Base-by-base conservation (phyloP, 2,888 invertebrate genomes). In the Mimumesa dahlbomi region DNA sequence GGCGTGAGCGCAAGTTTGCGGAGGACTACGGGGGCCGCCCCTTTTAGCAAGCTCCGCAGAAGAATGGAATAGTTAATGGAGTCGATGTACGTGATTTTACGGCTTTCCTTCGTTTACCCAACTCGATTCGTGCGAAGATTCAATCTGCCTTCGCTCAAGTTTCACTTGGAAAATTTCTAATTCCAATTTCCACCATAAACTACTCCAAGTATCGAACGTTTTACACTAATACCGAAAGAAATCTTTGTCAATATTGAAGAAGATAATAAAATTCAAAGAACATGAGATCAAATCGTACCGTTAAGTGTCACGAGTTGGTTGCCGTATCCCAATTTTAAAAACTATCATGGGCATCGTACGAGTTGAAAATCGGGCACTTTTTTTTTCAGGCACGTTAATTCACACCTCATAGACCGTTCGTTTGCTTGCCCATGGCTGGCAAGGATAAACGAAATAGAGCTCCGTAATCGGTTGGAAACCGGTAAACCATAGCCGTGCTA, bases 311-410 rank as follows among this genome's bases (percentile, higher is more conserved):
- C n/a, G n/a, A n/a, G n/a, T n/a, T n/a, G n/a, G n/a, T n/a, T n/a
- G n/a, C n/a, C n/a, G n/a, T n/a, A n/a, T n/a, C n/a, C n/a, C n/a
- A n/a, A n/a, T n/a, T n/a, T n/a, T n/a, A n/a, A n/a, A n/a, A n/a
- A n/a, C n/a, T n/a, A n/a, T n/a, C n/a, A n/a, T n/a, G n/a, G n/a
- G n/a, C n/a, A n/a, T 36, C 11, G 36, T 40, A 48, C 42, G 56
- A 21, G 46, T 53, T 52, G 54, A 65, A 79, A 79, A 73, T 80
- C 70, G 73, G 62, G 59, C 75, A 77, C n/a, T n/a, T n/a, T n/a
- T n/a, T n/a, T 79, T 82, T 83, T 71, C 59, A 71, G 72, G 61
- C 64, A 66, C 70, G 82, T 79, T 82, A 85, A 86, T 86, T 86
- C 67, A 77, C 82, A 82, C 81, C 82, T 85, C 69, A 65, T 78